Conservation (phyloP, 2,797 vertebrate genomes). For the Onychomys torridus region DNA sequence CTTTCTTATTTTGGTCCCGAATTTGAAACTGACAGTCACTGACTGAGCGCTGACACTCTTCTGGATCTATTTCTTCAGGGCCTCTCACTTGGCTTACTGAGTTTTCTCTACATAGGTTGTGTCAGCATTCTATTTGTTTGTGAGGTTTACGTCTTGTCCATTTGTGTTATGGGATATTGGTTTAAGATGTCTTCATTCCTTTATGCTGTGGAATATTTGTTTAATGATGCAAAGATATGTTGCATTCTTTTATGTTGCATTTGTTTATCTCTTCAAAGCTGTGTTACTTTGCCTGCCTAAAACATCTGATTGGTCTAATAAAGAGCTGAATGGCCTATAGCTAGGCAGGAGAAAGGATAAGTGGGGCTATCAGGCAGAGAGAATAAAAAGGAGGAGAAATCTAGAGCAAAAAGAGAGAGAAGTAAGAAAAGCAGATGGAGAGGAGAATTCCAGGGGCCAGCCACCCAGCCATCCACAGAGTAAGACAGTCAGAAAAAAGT, state of each 20-base stretch:
- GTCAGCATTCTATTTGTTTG: background rate
- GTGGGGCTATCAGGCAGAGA: background rate
- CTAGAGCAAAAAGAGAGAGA: background rate
- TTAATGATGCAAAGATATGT: background rate
- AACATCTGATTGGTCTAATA: background rate
- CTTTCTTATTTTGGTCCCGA: constrained; percentile 22
- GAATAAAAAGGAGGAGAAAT: background rate
- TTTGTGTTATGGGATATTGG: background rate
- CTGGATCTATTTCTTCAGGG: background rate
- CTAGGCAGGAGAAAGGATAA: background rate
- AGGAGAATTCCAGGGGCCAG: background rate
- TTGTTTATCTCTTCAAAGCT: background rate
- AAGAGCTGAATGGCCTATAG: background rate
- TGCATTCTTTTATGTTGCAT: background rate
- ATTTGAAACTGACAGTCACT: constrained; percentile 5
- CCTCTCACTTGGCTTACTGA: background rate
- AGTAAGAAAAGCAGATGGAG: background rate
- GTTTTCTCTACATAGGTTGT: background rate
- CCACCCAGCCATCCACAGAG: background rate
- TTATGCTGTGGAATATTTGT: background rate
- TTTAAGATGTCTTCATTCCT: background rate
- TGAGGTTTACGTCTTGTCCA: background rate
- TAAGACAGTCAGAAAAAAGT: too few species aligned
- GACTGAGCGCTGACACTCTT: background rate
- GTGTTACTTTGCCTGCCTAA: background rate